These are phyloP conservation scores for Apostichopus parvimensis DNA, from an alignment of 35 echinoderm and acorn worm genomes.

Conservation along the genomic window DNA sequence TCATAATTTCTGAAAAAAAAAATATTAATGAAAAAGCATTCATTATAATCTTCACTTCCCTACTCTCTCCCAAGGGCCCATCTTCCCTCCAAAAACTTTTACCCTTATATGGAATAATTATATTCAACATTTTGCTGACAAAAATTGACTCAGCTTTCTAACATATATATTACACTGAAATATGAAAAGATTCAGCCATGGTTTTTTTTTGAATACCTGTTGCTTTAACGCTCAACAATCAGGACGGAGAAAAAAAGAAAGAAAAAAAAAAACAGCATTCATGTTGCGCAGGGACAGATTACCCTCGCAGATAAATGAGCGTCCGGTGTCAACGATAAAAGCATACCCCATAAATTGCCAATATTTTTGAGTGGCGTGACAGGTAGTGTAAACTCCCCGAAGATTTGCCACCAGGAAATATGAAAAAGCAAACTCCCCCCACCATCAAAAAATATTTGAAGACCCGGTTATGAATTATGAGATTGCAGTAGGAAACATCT, in stretches of 20 bases:
- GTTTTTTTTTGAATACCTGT: background rate
- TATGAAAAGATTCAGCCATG: too few species aligned
- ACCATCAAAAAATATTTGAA: background rate
- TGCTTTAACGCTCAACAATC: background rate
- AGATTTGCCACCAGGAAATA: background rate
- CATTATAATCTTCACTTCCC: background rate
- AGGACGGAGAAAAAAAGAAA: background rate
- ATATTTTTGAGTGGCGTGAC: constrained; percentile 26
- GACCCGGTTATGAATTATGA: constrained; percentile 13
- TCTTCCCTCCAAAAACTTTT: too few species aligned
- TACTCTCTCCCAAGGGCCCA: constrained; percentile 2
- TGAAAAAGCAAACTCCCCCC: background rate
- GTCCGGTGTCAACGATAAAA: constrained; percentile 17
- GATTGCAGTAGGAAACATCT: background rate
- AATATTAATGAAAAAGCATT: too few species aligned
- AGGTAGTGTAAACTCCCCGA: constrained; percentile 15
- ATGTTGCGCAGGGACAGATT: background rate
- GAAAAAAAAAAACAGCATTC: background rate
- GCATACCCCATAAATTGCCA: constrained; percentile 22
- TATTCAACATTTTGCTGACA: too few species aligned
- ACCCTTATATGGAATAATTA: too few species aligned
- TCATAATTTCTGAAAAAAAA: too few species aligned
- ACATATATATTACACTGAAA: too few species aligned
- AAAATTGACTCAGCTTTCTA: too few species aligned
- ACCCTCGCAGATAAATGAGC: background rate